Percentiles rank a stretch among this genome's conserved stretches.
These are phyloP conservation scores for Agrochola lychnidis DNA, from an alignment of 2,888 invertebrate genomes.

Conservation along the genomic window DNA sequence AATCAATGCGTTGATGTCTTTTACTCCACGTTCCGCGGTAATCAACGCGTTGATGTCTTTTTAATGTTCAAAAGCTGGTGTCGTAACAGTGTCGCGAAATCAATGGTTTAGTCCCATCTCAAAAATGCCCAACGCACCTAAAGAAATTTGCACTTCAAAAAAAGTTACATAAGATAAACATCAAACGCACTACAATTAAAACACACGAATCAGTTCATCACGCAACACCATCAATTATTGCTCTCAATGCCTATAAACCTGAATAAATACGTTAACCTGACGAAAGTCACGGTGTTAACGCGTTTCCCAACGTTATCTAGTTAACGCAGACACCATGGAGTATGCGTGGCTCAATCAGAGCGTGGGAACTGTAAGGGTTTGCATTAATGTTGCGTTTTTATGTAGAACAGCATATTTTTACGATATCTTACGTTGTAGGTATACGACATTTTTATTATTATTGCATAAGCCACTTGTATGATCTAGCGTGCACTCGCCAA, in stretches of 20 bases:
- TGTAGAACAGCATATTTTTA: constrained; percentile 26
- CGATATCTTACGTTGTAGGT: neutral
- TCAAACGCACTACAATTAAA: constrained; percentile 19
- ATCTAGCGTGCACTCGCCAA: neutral
- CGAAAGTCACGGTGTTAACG: constrained; percentile 41
- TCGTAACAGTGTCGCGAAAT: too few relatives aligned
- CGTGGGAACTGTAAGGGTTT: constrained; percentile 58
- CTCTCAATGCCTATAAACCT: constrained; percentile 44
- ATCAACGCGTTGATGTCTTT: too few relatives aligned
- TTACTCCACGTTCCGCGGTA: too few relatives aligned
- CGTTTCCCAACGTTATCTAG: constrained; percentile 45
- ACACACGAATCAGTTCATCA: constrained; percentile 3
- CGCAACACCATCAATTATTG: constrained; percentile 29
- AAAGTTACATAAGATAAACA: neutral
- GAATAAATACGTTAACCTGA: constrained; percentile 2
- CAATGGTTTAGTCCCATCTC: too few relatives aligned
- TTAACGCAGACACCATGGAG: constrained; percentile 43
- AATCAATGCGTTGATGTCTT: too few relatives aligned
- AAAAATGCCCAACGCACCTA: too few relatives aligned
- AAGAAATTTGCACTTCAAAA: too few relatives aligned
- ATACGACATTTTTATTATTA: constrained; percentile 4
- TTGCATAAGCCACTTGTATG: neutral
- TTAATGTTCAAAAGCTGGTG: too few relatives aligned
- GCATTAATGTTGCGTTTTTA: constrained; percentile 43
- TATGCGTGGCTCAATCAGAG: constrained; percentile 60